A percentile compares a stretch with the other conserved stretches of the same genome.
These are phyloP conservation scores for honey bee (Apis mellifera) DNA, from an alignment of 1,140 invertebrate species.

Conservation along the genomic window Amel_HAv3.1 CM009935.2:2615501-2616000, in stretches of 20 bases:
- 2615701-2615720: conserved; percentile 47
- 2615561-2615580: background rate
- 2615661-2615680: conserved; percentile 39
- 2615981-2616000: conserved; percentile 28
- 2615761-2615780: conserved; percentile 28
- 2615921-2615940: background rate
- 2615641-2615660: conserved; percentile 41
- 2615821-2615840: background rate
- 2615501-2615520: no score
- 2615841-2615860: background rate
- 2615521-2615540: no score
- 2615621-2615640: conserved; percentile 25
- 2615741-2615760: conserved; percentile 22
- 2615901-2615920: background rate
- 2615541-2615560: background rate
- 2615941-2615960: background rate
- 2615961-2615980: conserved; percentile 7
- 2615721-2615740: conserved; percentile 34
- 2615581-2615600: conserved; percentile 14
- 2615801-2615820: no score
- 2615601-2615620: conserved; percentile 13
- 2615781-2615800: no score
- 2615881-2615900: no score
- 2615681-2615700: conserved; percentile 30
- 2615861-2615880: background rate